phyloP scores from a whole-genome alignment of 1,140 invertebrate species.

The Drosophila insularis region DNA sequence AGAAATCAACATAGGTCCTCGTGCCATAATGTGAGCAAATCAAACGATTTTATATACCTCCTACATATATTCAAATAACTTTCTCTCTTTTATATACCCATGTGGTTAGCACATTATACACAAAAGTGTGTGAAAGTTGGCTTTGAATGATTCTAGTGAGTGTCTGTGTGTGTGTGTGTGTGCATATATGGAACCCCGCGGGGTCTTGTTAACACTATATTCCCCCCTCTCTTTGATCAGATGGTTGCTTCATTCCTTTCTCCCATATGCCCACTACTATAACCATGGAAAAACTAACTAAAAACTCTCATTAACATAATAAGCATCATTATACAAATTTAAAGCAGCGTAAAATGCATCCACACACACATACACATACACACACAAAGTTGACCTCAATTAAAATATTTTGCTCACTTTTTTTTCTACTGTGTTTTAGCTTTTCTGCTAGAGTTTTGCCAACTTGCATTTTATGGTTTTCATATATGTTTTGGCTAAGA shows the following conservation, averaged over 20 bases:
- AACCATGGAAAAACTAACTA: conserved; percentile 18
- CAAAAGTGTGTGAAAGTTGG: background rate
- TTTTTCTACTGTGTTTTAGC: conserved; percentile 16
- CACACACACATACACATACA: conserved; percentile 23
- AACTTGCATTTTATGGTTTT: conserved; percentile 41
- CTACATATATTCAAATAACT: background rate
- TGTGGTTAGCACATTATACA: background rate
- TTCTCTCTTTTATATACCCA: background rate
- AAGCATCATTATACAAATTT: conserved; percentile 65
- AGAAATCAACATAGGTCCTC: background rate
- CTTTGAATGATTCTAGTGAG: too few relatives aligned
- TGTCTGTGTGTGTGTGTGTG: background rate
- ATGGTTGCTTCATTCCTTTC: conserved; percentile 4
- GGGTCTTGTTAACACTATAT: conserved; percentile 32
- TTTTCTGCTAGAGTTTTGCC: conserved; percentile 39
- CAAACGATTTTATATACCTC: too few relatives aligned
- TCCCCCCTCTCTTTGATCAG: background rate
- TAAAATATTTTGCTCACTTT: conserved; percentile 54
- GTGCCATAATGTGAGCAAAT: too few relatives aligned
- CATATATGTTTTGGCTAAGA: conserved; percentile 24
- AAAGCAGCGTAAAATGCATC: conserved; percentile 59
- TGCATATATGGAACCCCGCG: background rate
- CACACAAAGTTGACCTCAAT: conserved; percentile 62
- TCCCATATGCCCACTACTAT: background rate
- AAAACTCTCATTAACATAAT: conserved; percentile 66